A percentile compares a stretch with the other conserved stretches of the same genome.
phyloP scores from a whole-genome alignment of 2,797 vertebrate genomes.

The Pangasius mekongensis region DNA sequence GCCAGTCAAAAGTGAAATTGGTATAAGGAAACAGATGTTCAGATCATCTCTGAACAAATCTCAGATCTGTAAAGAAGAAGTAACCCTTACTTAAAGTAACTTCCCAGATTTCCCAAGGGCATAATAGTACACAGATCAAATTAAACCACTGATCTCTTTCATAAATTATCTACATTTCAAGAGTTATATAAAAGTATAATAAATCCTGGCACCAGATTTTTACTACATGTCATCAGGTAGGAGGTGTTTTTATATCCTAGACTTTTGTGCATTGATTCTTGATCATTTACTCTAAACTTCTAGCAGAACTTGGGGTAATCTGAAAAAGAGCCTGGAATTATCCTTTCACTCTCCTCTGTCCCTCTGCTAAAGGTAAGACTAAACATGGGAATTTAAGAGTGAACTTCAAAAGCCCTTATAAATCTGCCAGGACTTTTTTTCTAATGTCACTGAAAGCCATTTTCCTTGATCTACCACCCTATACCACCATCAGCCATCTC shows the following conservation, averaged over 20 bases:
- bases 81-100: background rate
- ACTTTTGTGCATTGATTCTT: background rate
- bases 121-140: background rate
- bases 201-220: background rate
- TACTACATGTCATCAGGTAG: background rate
- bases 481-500: slow-evolving; percentile 33
- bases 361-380: slow-evolving; percentile 68
- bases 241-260: background rate
- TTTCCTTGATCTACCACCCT: slow-evolving; percentile 42
- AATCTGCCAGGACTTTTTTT: slow-evolving; percentile 65
- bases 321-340: slow-evolving; percentile 68
- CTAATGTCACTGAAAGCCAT: slow-evolving; percentile 72
- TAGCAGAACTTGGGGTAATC: slow-evolving; percentile 64
- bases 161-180: background rate
- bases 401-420: slow-evolving; percentile 73
- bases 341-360: slow-evolving; percentile 69
- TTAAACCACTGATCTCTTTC: background rate
- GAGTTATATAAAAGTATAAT: background rate
- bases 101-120: background rate
- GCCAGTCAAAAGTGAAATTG: slow-evolving; percentile 51
- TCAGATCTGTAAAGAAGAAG: background rate
- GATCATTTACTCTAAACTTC: slow-evolving; percentile 41
- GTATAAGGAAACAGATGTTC: background rate
- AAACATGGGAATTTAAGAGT: slow-evolving; percentile 63
- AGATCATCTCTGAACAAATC: background rate